Conservation (phyloP, 2,888 invertebrate species). For the Drosophila lutescens region DNA sequence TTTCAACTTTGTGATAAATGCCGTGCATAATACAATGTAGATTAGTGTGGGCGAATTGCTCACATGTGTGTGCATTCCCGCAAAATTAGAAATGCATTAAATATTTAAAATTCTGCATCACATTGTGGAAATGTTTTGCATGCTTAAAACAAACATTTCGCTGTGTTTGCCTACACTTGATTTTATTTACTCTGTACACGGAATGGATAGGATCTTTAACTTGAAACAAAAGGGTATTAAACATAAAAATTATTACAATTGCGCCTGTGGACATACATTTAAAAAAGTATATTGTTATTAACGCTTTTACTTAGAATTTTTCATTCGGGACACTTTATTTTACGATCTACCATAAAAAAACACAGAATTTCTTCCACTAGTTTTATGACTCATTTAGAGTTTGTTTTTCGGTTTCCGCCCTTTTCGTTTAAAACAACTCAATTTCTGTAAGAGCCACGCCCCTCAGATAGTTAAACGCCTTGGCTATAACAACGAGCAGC, state of each 20-base stretch:
- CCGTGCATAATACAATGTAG: conserved; percentile 51
- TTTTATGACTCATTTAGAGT: conserved; percentile 21
- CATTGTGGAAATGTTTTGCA: conserved; percentile 42
- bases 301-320: neutral
- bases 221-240: neutral
- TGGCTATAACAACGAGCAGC: neutral
- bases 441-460: conserved; percentile 37
- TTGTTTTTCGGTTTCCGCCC: conserved; percentile 24
- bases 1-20: conserved; percentile 34
- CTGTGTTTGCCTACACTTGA: conserved; percentile 7
- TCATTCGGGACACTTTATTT: conserved; percentile 2
- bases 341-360: conserved; percentile 23
- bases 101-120: conserved; percentile 60
- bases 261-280: neutral
- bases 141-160: conserved; percentile 17
- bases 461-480: conserved; percentile 25
- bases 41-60: conserved; percentile 33
- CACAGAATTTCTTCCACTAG: neutral
- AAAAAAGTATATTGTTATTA: neutral
- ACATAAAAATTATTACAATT: neutral
- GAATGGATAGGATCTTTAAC: neutral
- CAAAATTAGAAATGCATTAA: conserved; percentile 75
- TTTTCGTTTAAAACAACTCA: conserved; percentile 34
- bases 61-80: conserved; percentile 48
- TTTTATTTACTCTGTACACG: conserved; percentile 6